Base-by-base conservation (phyloP, 2,888 invertebrate genomes). In the Tillus elongatus region DNA sequence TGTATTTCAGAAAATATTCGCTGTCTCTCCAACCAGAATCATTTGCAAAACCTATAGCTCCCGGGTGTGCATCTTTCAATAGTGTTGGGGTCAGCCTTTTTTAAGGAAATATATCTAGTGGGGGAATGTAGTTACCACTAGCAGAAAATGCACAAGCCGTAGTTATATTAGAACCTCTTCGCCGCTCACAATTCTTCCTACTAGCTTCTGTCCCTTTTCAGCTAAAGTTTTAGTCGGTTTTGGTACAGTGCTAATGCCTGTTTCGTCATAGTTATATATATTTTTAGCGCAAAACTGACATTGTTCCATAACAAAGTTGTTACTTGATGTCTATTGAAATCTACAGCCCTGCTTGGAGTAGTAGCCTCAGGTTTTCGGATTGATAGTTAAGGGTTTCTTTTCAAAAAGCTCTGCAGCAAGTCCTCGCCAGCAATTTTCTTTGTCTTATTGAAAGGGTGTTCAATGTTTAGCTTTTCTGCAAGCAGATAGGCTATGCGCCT, bases 51-150 rank as follows among this genome's bases (percentile, higher is more conserved):
- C 24, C 13, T 19, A 66, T 41, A 3, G 63, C 54, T 16, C 58
- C 57, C 41, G 53, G 37, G 44, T 63, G 64, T 10, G 66, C 65
- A 54, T 60, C 61, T 35, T 58, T 52, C 42, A 63, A 56, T 6
- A 68, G 51, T 1, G 43, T 40, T 8, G 59, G 57, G 30, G 57
- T 58, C 59, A 64, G 51, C 37, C 61, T 58, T 43, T 66, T 58
- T 13, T 64, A 36, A 1, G 64, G 64, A 39, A 60, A 69, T 32
- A 69, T 66, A 47, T 68, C 66, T 64, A 69, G 64, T 2, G 66
- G 68, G 3, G 67, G 66, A 15, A 68, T 51, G 44, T 47, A 67
- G 9, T 39, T 33, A 6, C 66, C 60, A 19, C 6, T 19, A 19
- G n/a, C 24, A 19, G 24, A 19, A 19, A 66, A 59, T 9, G 60